Evolutionary conservation across 2,113 vertebrate genomes (phyloP), one percentile per base, ranked within the genome.

Genomic region (Heliornis fulica): DNA sequence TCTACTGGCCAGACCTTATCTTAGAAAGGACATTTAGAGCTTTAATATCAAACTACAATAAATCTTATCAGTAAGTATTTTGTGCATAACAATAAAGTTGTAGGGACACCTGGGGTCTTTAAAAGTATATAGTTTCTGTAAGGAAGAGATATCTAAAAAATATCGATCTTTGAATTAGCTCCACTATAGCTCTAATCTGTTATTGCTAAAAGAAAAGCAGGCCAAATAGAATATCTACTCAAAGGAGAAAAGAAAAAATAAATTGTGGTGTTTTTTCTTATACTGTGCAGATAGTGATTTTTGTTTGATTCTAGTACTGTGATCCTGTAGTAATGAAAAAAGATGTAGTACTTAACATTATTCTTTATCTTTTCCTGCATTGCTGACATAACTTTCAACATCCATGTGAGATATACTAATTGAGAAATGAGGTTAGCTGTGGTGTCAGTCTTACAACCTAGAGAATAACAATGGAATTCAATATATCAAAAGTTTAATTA

Each of bases 301-400:
- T 92, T 84, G 22, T 85, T 94, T 96, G 60, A 94, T 89, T 94
- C 54, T 77, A 54, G 46, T 92, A 59, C 66, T 71, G 10, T 0
- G 4, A 31, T 7, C 40, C 60, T 83, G 69, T 72, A 90, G 51
- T 79, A 31, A 40, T 40, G 61, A 92, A 91, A 94, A 96, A 95
- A 94, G 40, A 92, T 81, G 83, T 1, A 93, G 28, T 38, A 65
- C 25, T 76, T 94, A 64, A 17, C 61, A 38, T 84, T 92, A 94
- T 71, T 88, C n/a, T 96, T 94, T 96, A 83, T 97, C 43, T 96
- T 74, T 92, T 93, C 63, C 38, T 86, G 34, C 32, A 8, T 86
- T 68, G 13, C 28, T 72, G 83, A 57, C 68, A 83, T 63, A 95
- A 84, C 64, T 93, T 96, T 88, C 40, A 95, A 54, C 34, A 92